These are phyloP conservation scores for Hippocampus mohnikei DNA, from an alignment of 2,113 vertebrate species.

Conservation along the genomic window DNA sequence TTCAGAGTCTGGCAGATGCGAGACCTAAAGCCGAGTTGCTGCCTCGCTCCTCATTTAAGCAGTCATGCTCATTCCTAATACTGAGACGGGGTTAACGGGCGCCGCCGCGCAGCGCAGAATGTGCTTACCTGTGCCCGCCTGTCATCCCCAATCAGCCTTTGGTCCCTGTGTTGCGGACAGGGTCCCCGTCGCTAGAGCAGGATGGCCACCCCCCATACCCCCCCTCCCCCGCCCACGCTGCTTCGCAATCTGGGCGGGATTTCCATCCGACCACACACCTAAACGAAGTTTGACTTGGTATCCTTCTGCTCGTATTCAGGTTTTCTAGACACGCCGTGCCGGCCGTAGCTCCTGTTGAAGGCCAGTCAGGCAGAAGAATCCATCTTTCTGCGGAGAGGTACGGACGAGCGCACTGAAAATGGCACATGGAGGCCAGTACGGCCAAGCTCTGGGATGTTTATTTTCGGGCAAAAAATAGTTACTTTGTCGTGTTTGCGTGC, in stretches of 20 bases:
- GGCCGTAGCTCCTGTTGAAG: slow-evolving; percentile 28
- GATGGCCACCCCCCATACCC: slow-evolving; percentile 58
- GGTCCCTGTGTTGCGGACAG: slow-evolving; percentile 31
- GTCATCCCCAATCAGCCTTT: slow-evolving; percentile 48
- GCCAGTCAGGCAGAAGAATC: slow-evolving; percentile 41
- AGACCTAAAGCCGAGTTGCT: neutral
- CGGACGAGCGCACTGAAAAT: slow-evolving; percentile 20
- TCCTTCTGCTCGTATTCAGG: slow-evolving; percentile 55
- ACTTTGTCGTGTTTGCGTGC: neutral
- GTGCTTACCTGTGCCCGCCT: slow-evolving; percentile 42
- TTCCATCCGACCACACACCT: slow-evolving; percentile 58
- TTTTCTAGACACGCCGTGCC: slow-evolving; percentile 35
- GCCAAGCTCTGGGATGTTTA: neutral
- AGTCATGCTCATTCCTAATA: neutral
- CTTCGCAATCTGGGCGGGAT: slow-evolving; percentile 72
- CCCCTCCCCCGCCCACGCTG: no score
- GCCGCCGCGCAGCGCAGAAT: slow-evolving; percentile 40
- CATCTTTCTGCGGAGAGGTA: slow-evolving; percentile 17
- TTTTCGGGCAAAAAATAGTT: neutral
- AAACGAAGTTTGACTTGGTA: slow-evolving; percentile 60
- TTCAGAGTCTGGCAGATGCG: neutral
- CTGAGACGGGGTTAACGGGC: slow-evolving; percentile 18
- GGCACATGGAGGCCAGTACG: neutral
- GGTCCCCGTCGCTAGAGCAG: slow-evolving; percentile 27
- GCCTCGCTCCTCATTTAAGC: slow-evolving; percentile 13